Percentiles rank a stretch among this genome's conserved stretches.
Evolutionary conservation across 2,888 invertebrate species (phyloP).

Genomic region (Pyrgus malvae): DNA sequence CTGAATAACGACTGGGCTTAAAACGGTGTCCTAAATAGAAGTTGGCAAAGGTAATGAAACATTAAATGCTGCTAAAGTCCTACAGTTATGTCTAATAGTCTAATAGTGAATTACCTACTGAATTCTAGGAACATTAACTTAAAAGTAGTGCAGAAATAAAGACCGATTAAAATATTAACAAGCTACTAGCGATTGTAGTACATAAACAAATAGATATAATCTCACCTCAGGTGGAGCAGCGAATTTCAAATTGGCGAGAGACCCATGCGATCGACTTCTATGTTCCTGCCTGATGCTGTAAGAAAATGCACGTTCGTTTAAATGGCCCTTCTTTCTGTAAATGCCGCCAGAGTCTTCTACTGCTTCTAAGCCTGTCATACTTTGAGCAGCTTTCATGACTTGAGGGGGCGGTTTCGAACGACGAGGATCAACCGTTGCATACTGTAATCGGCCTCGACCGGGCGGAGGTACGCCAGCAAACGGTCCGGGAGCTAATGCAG

Average conservation of each 20-base stretch:
- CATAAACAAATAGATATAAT: background rate
- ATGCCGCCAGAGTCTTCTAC: slow-evolving; percentile 86
- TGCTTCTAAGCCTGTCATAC: slow-evolving; percentile 85
- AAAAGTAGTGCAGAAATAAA: too few species aligned
- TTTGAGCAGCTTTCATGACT: slow-evolving; percentile 85
- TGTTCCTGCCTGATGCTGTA: slow-evolving; percentile 97
- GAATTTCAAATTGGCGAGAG: slow-evolving; percentile 94
- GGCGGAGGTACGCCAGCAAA: slow-evolving; percentile 63
- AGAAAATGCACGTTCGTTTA: slow-evolving; percentile 96
- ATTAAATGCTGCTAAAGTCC: too few species aligned
- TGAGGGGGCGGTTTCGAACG: slow-evolving; percentile 84
- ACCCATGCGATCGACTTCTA: slow-evolving; percentile 95
- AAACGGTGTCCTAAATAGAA: background rate
- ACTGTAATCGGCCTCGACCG: slow-evolving; percentile 75
- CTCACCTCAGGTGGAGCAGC: slow-evolving; percentile 86
- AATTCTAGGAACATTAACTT: too few species aligned
- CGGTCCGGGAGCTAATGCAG: slow-evolving; percentile 76
- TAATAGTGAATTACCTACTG: too few species aligned
- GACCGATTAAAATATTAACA: too few species aligned
- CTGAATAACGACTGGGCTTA: background rate
- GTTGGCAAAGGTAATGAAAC: too few species aligned
- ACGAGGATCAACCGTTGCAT: slow-evolving; percentile 84
- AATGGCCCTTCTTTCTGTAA: slow-evolving; percentile 93
- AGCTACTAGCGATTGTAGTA: too few species aligned
- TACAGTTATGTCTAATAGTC: too few species aligned